phyloP scores from a whole-genome alignment of 2,888 invertebrate genomes.

The Andrena fulva region DNA sequence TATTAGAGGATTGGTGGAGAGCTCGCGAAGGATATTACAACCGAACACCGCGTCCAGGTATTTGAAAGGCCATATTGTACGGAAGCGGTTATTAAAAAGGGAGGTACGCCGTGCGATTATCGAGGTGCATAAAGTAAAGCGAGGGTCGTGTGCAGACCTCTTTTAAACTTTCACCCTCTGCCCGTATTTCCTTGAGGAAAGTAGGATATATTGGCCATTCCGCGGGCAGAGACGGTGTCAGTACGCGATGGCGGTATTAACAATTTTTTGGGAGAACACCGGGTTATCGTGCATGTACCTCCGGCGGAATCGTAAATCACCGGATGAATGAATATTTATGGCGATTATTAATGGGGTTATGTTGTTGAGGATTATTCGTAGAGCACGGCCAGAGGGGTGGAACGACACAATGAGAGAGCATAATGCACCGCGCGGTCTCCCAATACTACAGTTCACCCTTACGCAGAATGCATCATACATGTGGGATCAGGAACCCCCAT shows the following conservation, averaged over 20 bases:
- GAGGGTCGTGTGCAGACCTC: conserved; percentile 24
- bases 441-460: conserved; percentile 39
- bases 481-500: no score
- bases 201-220: conserved; percentile 43
- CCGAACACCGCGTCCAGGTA: conserved; percentile 48
- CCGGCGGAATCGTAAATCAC: conserved; percentile 73
- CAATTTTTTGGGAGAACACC: conserved; percentile 60
- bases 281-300: conserved; percentile 47
- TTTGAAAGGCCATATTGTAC: conserved; percentile 54
- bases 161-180: conserved; percentile 41
- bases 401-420: conserved; percentile 68
- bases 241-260: conserved; percentile 42
- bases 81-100: conserved; percentile 57
- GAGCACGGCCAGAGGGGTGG: conserved; percentile 43
- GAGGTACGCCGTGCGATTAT: conserved; percentile 16
- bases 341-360: conserved; percentile 78
- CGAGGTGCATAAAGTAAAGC: conserved; percentile 22
- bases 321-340: conserved; percentile 77
- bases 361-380: conserved; percentile 76
- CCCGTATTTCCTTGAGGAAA: conserved; percentile 20
- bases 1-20: conserved; percentile 49
- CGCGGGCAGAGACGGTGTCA: conserved; percentile 14
- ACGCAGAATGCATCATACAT: conserved; percentile 32
- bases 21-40: conserved; percentile 56
- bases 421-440: conserved; percentile 73